Conservation (phyloP, 2,113 vertebrate genomes). For the Fregata magnificens region DNA sequence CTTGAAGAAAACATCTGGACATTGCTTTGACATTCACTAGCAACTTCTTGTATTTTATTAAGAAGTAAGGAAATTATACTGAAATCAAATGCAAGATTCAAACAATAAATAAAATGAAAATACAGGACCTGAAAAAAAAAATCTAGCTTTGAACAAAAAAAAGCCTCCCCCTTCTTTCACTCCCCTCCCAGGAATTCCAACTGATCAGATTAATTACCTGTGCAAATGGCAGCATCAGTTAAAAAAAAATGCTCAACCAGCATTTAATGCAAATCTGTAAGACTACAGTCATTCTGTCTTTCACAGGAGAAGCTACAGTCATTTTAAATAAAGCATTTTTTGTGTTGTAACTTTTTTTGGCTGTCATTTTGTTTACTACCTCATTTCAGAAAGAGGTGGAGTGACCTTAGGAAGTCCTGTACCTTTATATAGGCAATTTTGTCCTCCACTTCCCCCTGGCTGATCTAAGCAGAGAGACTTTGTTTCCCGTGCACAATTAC, state of each 20-base stretch:
- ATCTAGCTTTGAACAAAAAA: neutral
- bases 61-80: constrained; percentile 45
- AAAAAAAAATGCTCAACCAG: neutral
- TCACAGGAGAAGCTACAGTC: neutral
- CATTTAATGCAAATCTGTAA: neutral
- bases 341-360: neutral
- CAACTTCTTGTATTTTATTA: constrained; percentile 64
- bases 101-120: constrained; percentile 57
- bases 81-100: constrained; percentile 43
- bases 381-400: neutral
- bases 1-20: constrained; percentile 61
- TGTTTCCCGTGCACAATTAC: neutral
- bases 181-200: neutral
- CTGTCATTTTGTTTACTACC: neutral
- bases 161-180: neutral
- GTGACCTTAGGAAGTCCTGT: neutral
- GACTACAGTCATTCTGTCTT: neutral
- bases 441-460: neutral
- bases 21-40: constrained; percentile 53
- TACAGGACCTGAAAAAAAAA: neutral
- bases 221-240: neutral
- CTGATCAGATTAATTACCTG: neutral
- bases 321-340: neutral
- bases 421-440: neutral
- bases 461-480: neutral